These are phyloP conservation scores for Pseudomyrmex sp. DNA, from an alignment of 1,140 invertebrate genomes.

Conservation along the genomic window DNA sequence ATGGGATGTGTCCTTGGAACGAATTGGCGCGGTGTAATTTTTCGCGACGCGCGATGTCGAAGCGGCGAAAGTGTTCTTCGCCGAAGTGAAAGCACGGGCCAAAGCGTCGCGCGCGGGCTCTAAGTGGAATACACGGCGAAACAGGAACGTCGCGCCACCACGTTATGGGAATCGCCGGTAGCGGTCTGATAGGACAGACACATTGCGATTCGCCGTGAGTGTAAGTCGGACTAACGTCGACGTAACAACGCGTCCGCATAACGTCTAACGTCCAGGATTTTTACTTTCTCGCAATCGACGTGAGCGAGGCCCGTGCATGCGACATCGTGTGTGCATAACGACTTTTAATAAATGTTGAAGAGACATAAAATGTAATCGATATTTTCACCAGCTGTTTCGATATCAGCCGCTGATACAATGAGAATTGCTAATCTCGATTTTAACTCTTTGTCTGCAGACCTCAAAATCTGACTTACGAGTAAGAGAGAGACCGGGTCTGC, in stretches of 20 bases:
- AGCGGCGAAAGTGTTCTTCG: slow-evolving; percentile 71
- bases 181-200: slow-evolving; percentile 21
- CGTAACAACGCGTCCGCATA: slow-evolving; percentile 53
- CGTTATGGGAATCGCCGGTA: slow-evolving; percentile 14
- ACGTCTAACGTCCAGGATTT: slow-evolving; percentile 39
- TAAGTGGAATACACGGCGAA: slow-evolving; percentile 49
- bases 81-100: slow-evolving; percentile 67
- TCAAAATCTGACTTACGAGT: no score
- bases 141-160: slow-evolving; percentile 20
- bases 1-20: background rate
- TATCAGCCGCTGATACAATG: no score
- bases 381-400: background rate
- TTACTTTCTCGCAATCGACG: slow-evolving; percentile 39
- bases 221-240: slow-evolving; percentile 20
- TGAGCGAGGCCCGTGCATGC: background rate
- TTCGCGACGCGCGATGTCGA: slow-evolving; percentile 37
- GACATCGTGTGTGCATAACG: no score
- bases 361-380: background rate
- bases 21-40: slow-evolving; percentile 39
- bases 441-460: background rate
- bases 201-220: slow-evolving; percentile 34
- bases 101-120: slow-evolving; percentile 33
- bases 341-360: no score
- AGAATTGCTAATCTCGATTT: background rate
- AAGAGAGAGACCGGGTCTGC: no score